Evolutionary conservation across 2,113 vertebrate genomes (phyloP).

Genomic region (Leptobrachium ailaonicum): DNA sequence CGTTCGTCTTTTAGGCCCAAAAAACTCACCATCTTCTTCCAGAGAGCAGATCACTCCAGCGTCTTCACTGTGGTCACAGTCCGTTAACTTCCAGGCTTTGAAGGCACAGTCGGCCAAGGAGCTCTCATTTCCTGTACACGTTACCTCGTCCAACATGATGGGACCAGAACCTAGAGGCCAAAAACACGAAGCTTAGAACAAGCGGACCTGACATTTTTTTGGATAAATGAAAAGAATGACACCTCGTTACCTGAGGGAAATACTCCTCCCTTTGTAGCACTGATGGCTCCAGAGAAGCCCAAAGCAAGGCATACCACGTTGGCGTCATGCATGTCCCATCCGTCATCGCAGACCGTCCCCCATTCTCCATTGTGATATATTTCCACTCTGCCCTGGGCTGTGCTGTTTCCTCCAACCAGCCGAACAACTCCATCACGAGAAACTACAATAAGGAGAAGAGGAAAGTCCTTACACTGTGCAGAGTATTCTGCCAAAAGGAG

Average conservation of each 20-base stretch:
- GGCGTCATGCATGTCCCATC: slow-evolving; percentile 70
- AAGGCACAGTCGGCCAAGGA: slow-evolving; percentile 64
- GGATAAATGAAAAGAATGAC: rapidly evolving
- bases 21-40: slow-evolving; percentile 44
- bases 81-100: slow-evolving; percentile 62
- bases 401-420: slow-evolving; percentile 50
- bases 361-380: slow-evolving; percentile 72
- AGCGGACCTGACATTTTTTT: neutral
- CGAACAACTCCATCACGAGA: slow-evolving; percentile 50
- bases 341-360: slow-evolving; percentile 79
- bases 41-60: slow-evolving; percentile 67
- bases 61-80: slow-evolving; percentile 70
- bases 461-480: neutral
- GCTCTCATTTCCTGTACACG: slow-evolving; percentile 67
- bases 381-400: slow-evolving; percentile 72
- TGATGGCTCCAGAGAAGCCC: slow-evolving; percentile 61
- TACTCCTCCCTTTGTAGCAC: slow-evolving; percentile 53
- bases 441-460: neutral
- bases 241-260: slow-evolving; percentile 63
- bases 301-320: slow-evolving; percentile 74
- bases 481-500: too few relatives aligned
- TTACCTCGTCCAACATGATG: slow-evolving; percentile 73
- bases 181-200: neutral
- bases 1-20: too few relatives aligned
- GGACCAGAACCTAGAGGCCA: slow-evolving; percentile 55